phyloP scores from a whole-genome alignment of 2,888 invertebrate species.

The Cyclophora albipunctata region DNA sequence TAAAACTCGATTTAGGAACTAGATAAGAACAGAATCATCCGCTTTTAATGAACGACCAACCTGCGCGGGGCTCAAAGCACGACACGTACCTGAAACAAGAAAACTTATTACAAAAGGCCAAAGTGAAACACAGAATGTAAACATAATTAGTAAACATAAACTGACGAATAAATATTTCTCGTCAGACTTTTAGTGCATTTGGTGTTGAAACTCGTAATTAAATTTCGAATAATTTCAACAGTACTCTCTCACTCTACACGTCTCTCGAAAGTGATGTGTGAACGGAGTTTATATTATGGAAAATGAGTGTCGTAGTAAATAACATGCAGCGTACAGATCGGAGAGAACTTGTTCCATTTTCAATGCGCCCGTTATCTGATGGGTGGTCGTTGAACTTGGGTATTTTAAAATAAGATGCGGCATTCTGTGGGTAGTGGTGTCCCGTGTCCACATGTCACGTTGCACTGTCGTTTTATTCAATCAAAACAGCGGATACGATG shows the following conservation, averaged over 20 bases:
- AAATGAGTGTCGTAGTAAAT: conserved; percentile 34
- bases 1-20: conserved; percentile 33
- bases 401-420: conserved; percentile 34
- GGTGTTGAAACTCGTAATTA: too few species aligned
- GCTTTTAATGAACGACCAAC: conserved; percentile 37
- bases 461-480: conserved; percentile 47
- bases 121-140: conserved; percentile 25
- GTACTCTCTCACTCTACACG: conserved; percentile 1
- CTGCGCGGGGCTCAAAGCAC: conserved; percentile 38
- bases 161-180: neutral
- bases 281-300: conserved; percentile 24
- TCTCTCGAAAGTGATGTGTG: neutral
- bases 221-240: conserved; percentile 1
- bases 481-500: conserved; percentile 46
- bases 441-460: conserved; percentile 22
- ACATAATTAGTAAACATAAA: conserved; percentile 8
- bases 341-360: conserved; percentile 36
- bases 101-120: conserved; percentile 3
- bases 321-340: conserved; percentile 23
- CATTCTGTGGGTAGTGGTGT: conserved; percentile 15
- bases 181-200: neutral
- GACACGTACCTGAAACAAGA: conserved; percentile 47
- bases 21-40: neutral
- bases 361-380: conserved; percentile 39
- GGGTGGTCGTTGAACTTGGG: conserved; percentile 33